Evolutionary conservation across 2,797 vertebrate genomes (phyloP).

Genomic region (Aphelocoma californica): DNA sequence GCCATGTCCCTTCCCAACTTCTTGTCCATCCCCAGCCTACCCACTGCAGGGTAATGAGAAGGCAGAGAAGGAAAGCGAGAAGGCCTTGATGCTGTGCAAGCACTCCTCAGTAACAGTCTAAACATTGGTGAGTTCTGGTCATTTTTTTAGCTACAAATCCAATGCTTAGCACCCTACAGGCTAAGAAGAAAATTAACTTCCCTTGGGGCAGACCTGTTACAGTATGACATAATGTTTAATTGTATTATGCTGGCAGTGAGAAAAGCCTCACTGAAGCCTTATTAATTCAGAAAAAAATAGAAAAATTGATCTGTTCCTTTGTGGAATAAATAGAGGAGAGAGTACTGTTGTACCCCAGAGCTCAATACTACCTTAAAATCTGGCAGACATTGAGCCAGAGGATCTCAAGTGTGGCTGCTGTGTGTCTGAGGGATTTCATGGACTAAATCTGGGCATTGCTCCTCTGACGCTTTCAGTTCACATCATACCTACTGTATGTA

Average conservation of each 20-base stretch:
- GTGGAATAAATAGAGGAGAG: neutral
- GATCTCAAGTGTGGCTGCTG: neutral
- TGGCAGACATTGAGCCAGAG: neutral
- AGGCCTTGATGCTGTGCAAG: neutral
- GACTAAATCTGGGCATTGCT: neutral
- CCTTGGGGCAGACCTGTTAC: neutral
- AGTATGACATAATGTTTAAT: neutral
- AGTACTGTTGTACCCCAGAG: neutral
- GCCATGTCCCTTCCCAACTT: neutral
- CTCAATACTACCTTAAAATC: neutral
- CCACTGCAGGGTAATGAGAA: neutral
- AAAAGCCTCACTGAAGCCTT: neutral
- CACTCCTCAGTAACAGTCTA: neutral
- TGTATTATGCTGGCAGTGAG: neutral
- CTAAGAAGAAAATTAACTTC: neutral
- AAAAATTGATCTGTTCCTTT: neutral
- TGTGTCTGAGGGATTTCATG: neutral
- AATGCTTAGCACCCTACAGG: neutral
- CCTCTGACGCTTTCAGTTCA: conserved; percentile 7
- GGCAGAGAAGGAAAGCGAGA: neutral
- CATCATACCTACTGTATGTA: neutral
- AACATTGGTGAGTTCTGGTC: neutral
- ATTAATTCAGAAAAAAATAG: neutral
- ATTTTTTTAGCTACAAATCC: neutral
- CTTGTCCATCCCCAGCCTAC: neutral